A percentile compares a stretch with the other conserved stretches of the same genome.
These are phyloP conservation scores for Anthopleura sola DNA, from an alignment of 64 coral and sea anemone genomes.

Conservation along the genomic window DNA sequence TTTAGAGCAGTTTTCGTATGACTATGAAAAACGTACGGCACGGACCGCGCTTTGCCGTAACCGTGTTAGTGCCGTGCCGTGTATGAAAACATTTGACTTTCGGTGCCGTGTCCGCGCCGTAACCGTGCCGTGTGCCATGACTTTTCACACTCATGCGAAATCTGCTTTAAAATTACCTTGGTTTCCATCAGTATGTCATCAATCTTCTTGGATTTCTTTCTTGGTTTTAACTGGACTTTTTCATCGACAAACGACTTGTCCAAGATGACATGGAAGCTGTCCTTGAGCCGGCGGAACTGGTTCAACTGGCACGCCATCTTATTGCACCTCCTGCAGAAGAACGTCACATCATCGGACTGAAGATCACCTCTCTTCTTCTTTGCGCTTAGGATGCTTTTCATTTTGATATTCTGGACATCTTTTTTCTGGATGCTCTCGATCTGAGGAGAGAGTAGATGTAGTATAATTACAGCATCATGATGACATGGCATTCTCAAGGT, in stretches of 20 bases:
- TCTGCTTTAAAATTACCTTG: slow-evolving; percentile 8
- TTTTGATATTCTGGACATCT: slow-evolving; percentile 9
- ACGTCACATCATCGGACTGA: slow-evolving; percentile 27
- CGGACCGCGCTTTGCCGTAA: too few relatives aligned
- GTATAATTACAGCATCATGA: too few relatives aligned
- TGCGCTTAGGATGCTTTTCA: slow-evolving; percentile 34
- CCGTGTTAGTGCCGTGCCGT: too few relatives aligned
- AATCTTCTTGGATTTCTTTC: slow-evolving; percentile 10
- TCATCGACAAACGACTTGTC: slow-evolving; percentile 37
- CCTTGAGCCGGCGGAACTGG: slow-evolving; percentile 57
- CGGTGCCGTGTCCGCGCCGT: too few relatives aligned
- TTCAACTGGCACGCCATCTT: slow-evolving; percentile 50
- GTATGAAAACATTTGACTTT: too few relatives aligned
- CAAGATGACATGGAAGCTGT: slow-evolving; percentile 44
- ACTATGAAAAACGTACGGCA: too few relatives aligned
- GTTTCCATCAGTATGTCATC: slow-evolving; percentile 18
- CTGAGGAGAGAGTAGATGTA: slow-evolving; percentile 2
- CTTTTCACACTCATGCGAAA: too few relatives aligned
- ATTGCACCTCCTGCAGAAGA: slow-evolving; percentile 66
- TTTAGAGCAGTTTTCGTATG: too few relatives aligned
- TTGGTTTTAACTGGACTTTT: slow-evolving; percentile 5
- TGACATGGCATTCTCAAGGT: too few relatives aligned
- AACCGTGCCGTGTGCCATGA: too few relatives aligned
- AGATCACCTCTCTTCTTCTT: not conserved
- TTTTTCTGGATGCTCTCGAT: slow-evolving; percentile 49